Conservation (phyloP, 2,113 vertebrate species). For the Ailuropoda melanoleuca region DNA sequence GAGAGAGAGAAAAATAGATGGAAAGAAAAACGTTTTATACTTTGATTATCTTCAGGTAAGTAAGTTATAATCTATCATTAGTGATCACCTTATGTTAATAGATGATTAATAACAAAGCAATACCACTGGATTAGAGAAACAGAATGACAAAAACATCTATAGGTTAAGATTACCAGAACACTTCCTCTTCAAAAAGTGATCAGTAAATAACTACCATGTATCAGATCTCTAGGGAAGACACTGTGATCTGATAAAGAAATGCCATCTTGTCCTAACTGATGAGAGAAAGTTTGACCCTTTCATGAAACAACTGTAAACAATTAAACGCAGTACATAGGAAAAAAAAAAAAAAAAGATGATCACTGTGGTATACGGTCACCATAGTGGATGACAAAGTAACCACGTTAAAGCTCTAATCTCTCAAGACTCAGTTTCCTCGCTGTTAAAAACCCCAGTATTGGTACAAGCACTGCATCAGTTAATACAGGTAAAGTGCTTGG, state of each 20-base stretch:
- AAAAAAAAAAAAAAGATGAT: not conserved
- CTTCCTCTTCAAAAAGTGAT: not conserved
- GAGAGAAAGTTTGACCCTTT: not conserved
- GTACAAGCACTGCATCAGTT: not conserved
- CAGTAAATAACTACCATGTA: not conserved
- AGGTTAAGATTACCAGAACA: not conserved
- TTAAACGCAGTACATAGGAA: not conserved
- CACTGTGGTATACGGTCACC: not conserved
- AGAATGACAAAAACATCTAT: not conserved
- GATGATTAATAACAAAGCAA: not conserved
- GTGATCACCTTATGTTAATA: constrained; percentile 36
- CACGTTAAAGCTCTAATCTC: not conserved
- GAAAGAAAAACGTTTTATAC: constrained; percentile 68
- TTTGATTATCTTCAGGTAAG: constrained; percentile 64
- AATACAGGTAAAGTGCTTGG: not conserved
- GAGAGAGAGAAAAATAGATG: constrained; percentile 69
- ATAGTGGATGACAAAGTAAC: not conserved
- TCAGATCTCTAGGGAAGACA: not conserved
- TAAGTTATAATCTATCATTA: not conserved
- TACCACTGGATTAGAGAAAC: not conserved
- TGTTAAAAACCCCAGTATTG: not conserved
- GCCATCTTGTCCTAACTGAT: not conserved
- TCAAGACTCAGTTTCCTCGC: not conserved
- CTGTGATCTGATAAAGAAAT: not conserved
- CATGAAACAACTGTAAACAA: not conserved